Evolutionary conservation across 2,888 invertebrate genomes (phyloP), one percentile per base, ranked within the genome.

Genomic region (Eupithecia pulchellata): DNA sequence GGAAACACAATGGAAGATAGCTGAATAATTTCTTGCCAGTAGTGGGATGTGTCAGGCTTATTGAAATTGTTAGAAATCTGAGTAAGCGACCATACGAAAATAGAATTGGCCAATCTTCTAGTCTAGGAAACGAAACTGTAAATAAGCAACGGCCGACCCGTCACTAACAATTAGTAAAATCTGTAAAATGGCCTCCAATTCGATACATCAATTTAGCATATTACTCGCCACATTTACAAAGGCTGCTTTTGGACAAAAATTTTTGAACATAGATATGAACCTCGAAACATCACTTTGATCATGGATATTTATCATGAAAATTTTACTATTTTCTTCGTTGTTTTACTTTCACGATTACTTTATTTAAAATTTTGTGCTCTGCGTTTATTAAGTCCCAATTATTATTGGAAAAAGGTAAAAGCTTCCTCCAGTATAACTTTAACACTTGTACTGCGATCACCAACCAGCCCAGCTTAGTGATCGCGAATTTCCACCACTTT

Each of bases 131-230:
- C 11, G 25, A 52, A 52, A 52, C 52, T 11, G 52, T 55, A 69
- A 52, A 66, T 47, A 65, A 29, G 13, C 64, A 39, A 55, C 64
- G 62, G 61, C 64, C 39, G 66, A 64, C 20, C 64, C 69, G 27
- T 64, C 67, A 69, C 64, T 69, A 70, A 69, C 58, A 69, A 73
- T 69, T 69, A 69, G 69, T 55, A 42, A 42, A 73, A 73, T 71
- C 60, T 60, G 58, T 60, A 60, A 60, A 60, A 60, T 60, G 32
- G 32, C 32, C 30, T 30, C 62, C 11, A 69, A 64, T 74, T 69
- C 68, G 36, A 71, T 71, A 72, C 71, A 70, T 74, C 77, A 72
- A 74, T 77, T 73, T 72, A 74, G 69, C 63, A 72, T 74, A 73
- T 74, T 75, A 34, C 32, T n/a, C 42, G 32, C 65, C 64, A 71